These are phyloP conservation scores for Micronycteris hirsuta DNA, from an alignment of 2,113 vertebrate species.

Conservation along the genomic window DNA sequence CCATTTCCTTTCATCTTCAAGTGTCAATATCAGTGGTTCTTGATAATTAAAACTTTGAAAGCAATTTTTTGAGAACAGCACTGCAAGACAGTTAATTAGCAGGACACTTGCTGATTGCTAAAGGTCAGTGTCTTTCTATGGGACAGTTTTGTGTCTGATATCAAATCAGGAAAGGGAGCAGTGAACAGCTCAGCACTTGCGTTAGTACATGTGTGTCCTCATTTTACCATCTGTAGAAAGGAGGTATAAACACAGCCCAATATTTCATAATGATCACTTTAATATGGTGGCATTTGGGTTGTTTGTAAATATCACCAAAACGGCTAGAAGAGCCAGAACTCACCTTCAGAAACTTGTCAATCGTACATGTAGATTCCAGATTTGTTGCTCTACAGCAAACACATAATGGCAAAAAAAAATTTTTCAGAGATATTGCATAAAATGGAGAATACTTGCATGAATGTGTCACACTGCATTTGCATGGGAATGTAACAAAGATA, in stretches of 20 bases:
- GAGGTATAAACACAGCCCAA: constrained; percentile 31
- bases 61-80: not conserved
- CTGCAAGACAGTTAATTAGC: not conserved
- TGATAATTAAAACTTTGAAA: not conserved
- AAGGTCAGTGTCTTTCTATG: not conserved
- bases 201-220: constrained; percentile 46
- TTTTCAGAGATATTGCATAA: not conserved
- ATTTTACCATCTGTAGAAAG: constrained; percentile 64
- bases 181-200: not conserved
- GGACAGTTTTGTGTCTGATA: not conserved
- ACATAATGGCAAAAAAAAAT: not conserved
- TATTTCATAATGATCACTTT: constrained; percentile 37
- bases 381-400: not conserved
- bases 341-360: constrained; percentile 38
- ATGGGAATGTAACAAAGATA: not conserved
- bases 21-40: not conserved
- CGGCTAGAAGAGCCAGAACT: constrained; percentile 48
- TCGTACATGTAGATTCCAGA: constrained; percentile 22
- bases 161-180: not conserved
- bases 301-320: constrained; percentile 63
- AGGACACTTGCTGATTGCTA: not conserved
- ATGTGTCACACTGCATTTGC: not conserved
- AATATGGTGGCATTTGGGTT: constrained; percentile 65
- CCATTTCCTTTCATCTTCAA: not conserved
- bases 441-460: not conserved